Conservation (phyloP, 1,140 invertebrate species). For the Drosophila oshimai region DNA sequence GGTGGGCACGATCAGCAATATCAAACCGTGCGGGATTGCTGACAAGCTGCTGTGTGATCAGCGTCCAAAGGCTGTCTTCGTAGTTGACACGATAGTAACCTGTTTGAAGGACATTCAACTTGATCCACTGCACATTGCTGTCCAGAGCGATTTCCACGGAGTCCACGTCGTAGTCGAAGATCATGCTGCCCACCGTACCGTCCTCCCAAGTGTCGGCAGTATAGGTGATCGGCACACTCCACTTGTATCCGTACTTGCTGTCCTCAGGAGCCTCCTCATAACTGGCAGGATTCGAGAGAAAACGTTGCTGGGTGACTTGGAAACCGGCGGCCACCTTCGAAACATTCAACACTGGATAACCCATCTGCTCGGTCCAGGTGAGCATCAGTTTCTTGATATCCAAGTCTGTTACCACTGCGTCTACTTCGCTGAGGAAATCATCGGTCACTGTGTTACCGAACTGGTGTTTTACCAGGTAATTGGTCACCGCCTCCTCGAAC, state of each 20-base stretch:
- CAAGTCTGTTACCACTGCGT: constrained; percentile 67
- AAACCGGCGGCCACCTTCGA: constrained; percentile 82
- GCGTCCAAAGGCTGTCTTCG: constrained; percentile 86
- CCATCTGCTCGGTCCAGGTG: constrained; percentile 96
- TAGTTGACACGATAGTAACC: constrained; percentile 96
- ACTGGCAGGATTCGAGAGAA: constrained; percentile 86
- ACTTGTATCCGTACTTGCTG: constrained; percentile 87
- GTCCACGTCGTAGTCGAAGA: constrained; percentile 53
- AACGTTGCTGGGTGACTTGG: constrained; percentile 88
- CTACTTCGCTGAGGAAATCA: constrained; percentile 89
- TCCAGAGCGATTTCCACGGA: neutral
- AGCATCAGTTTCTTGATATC: constrained; percentile 90
- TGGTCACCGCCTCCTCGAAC: constrained; percentile 89
- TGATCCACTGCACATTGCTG: constrained; percentile 87
- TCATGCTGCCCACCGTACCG: constrained; percentile 44
- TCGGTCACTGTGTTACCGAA: constrained; percentile 91
- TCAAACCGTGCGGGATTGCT: constrained; percentile 83
- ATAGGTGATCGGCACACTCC: constrained; percentile 92
- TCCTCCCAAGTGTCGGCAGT: constrained; percentile 77
- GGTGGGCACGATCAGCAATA: constrained; percentile 89
- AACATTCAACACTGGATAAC: constrained; percentile 91
- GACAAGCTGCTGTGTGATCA: constrained; percentile 84
- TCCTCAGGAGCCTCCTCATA: constrained; percentile 83
- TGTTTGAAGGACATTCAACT: constrained; percentile 92
- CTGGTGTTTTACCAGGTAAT: constrained; percentile 88